Conservation (phyloP, 2,113 vertebrate species). For the Scomber japonicus region DNA sequence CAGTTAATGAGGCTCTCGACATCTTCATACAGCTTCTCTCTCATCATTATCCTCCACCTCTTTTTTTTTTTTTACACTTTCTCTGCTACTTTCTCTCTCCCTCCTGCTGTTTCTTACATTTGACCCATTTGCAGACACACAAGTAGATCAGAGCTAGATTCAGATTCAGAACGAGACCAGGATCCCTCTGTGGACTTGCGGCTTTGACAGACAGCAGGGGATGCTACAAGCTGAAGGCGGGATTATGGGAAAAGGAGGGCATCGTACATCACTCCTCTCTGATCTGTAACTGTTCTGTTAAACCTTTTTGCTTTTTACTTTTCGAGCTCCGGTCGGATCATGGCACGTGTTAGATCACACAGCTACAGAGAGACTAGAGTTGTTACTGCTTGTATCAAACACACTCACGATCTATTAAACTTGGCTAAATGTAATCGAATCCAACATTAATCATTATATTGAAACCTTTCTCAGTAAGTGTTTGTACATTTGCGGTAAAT, state of each 20-base stretch:
- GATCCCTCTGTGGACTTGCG: constrained; percentile 16
- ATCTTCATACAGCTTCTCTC: no score
- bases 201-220: constrained; percentile 3
- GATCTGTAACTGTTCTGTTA: not conserved
- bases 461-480: no score
- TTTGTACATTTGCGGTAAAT: no score
- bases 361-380: no score
- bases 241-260: constrained; percentile 30
- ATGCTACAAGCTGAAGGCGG: not conserved
- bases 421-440: no score
- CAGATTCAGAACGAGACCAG: constrained; percentile 19
- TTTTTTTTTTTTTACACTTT: not conserved
- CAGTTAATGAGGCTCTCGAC: no score
- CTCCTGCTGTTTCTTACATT: constrained; percentile 4
- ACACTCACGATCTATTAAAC: no score
- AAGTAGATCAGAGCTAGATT: constrained; percentile 26
- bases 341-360: no score
- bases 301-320: no score
- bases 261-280: not conserved
- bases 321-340: no score
- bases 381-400: no score
- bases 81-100: not conserved
- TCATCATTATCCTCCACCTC: not conserved
- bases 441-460: no score
- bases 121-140: constrained; percentile 34